Percentiles rank a stretch among this genome's conserved stretches.
These are phyloP conservation scores for Ericerus pela DNA, from an alignment of 1,140 invertebrate species.

Conservation along the genomic window DNA sequence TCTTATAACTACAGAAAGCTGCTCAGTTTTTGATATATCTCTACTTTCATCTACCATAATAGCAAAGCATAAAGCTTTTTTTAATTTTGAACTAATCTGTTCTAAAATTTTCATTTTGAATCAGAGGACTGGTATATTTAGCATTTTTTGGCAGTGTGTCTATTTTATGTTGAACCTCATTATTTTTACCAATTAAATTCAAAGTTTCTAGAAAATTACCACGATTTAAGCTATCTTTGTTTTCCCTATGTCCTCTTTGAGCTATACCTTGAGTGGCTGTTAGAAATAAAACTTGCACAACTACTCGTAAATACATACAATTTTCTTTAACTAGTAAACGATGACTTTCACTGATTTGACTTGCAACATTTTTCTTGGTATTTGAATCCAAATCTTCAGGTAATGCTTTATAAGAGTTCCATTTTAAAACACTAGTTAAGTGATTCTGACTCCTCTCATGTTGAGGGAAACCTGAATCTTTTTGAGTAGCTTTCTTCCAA, in stretches of 20 bases:
- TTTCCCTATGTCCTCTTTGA: conserved; percentile 9
- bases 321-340: conserved; percentile 1
- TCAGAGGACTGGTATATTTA: neutral
- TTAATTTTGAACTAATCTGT: neutral
- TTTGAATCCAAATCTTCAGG: neutral
- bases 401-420: neutral
- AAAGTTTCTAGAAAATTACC: conserved; percentile 14
- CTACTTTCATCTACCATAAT: conserved; percentile 2
- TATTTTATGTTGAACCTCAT: neutral
- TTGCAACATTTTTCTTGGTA: neutral
- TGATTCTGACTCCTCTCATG: conserved; percentile 5
- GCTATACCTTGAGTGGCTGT: conserved; percentile 12
- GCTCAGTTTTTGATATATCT: conserved; percentile 3
- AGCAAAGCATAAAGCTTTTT: neutral
- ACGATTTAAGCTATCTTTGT: neutral
- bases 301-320: neutral
- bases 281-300: neutral
- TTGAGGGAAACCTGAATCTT: neutral
- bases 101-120: conserved; percentile 9
- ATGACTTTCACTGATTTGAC: conserved; percentile 7
- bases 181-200: conserved; percentile 1
- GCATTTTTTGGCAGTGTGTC: neutral
- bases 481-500: conserved; percentile 13
- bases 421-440: neutral
- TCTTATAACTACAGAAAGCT: neutral